Base-by-base conservation (phyloP, 2,888 invertebrate species). In the Ypsolopha sequella region DNA sequence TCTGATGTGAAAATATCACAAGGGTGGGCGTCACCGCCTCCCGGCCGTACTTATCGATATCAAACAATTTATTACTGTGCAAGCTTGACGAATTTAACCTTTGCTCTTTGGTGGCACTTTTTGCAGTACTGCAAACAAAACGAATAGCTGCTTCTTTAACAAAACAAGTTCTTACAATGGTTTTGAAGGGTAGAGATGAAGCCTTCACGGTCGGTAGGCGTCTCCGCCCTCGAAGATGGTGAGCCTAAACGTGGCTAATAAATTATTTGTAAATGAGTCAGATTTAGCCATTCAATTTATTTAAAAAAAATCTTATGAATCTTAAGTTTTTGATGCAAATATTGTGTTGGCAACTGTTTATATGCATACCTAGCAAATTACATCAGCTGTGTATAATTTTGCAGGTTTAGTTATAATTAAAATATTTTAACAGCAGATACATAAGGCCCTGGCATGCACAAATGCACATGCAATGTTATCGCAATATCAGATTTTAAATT, bases 141-240 rank as follows among this genome's bases (percentile, higher is more conserved):
- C 24, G 2, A 33, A 24, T 24, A 10, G 33, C 24, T 24, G 39
- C 36, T 36, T 44, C 34, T 36, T 36, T 43, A 14, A 36, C 36
- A 36, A 39, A 24, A 39, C 39, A n/a, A 48, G 39, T 24, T 39
- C 39, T 41, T 36, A 56, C 53, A 51, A 47, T 53, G 51, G 34
- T 55, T 45, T 63, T 55, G 60, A 68, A 72, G 70, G 70, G 66
- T 66, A 68, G 45, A 56, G 63, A 60, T 62, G 54, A 55, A 57
- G 60, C 67, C 72, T 76, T 77, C 76, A 80, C 68, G 79, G 68
- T 75, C 65, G 63, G 63, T 51, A 59, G 65, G 55, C 54, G 63
- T 58, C 62, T 65, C 58, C 63, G 73, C 70, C 75, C 73, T 76
- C 68, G 74, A 57, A 35, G 39, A 49, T 39, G 39, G 39, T 48